Conservation (phyloP, 2,888 invertebrate genomes). For the Tetranychus truncatus region DNA sequence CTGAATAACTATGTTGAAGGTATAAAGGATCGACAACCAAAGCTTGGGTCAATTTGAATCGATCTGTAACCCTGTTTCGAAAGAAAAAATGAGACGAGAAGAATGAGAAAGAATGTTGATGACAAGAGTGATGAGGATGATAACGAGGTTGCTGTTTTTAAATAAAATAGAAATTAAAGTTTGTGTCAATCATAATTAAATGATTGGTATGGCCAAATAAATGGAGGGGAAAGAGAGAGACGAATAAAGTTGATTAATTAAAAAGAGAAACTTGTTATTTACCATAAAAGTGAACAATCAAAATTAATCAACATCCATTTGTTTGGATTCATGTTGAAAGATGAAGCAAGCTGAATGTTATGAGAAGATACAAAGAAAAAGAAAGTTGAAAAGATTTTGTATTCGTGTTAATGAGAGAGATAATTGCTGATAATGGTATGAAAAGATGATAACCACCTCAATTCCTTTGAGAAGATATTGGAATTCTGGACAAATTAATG, state of each 20-base stretch:
- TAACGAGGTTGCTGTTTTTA: neutral
- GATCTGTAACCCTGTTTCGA: slow-evolving; percentile 52
- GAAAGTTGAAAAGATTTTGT: neutral
- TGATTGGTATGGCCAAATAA: too few species aligned
- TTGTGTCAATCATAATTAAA: neutral
- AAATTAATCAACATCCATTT: slow-evolving; percentile 90
- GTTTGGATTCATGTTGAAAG: slow-evolving; percentile 82
- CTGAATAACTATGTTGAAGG: slow-evolving; percentile 72
- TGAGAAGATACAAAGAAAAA: neutral
- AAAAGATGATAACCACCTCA: slow-evolving; percentile 34
- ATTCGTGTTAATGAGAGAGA: neutral
- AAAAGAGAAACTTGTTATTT: neutral
- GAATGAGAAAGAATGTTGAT: neutral
- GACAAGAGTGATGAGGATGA: neutral
- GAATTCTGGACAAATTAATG: slow-evolving; percentile 79
- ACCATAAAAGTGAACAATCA: slow-evolving; percentile 90
- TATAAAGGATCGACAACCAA: slow-evolving; percentile 94
- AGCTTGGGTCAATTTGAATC: slow-evolving; percentile 73
- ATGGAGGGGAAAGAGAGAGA: too few species aligned
- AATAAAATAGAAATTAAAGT: neutral
- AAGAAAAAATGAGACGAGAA: neutral
- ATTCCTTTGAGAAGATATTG: slow-evolving; percentile 47
- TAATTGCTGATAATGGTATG: neutral
- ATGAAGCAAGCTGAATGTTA: slow-evolving; percentile 49
- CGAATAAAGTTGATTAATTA: too few species aligned